Base-by-base conservation (phyloP, 2,797 vertebrate genomes). In the Kryptolebias ocellatus region DNA sequence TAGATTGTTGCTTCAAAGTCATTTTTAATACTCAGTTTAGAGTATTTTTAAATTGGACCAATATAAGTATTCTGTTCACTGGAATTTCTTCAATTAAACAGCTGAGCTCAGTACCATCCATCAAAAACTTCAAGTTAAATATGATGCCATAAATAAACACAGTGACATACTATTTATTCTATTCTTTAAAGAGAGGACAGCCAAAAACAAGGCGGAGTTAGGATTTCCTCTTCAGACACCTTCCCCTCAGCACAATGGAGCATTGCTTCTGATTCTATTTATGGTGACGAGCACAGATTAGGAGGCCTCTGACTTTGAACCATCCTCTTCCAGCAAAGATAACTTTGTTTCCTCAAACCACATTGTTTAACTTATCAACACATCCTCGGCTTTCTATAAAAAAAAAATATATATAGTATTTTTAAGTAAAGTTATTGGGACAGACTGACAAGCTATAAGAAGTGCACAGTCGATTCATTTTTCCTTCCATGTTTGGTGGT, bases 351-450 rank as follows among this genome's bases (percentile, higher is more conserved):
- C 80, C 74, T 76, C 78, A 50, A 82, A 77, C 78, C 59, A 24
- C 54, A 78, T 81, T 88, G 70, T 88, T 81, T 69, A 29, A 87
- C 55, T 77, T 78, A 82, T 81, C 85, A 55, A 67, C 60, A 37
- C 54, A 64, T 56, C 50, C 54, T 65, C 51, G 60, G 64, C 62
- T 70, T 69, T 60, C 20, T 24, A 24, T 24, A 24, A 24, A 24
- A 24, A 24, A 24, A 24, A 24, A 24, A 24, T n/a, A n/a, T n/a
- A n/a, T n/a, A n/a, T 27, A 54, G 45, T 46, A 29, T 66, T 71
- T 37, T 27, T 55, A 45, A 9, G 4, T 29, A 7, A 3, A 29
- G 51, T 20, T 55, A 24, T 17, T 29, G 34, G n/a, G 4, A 63
- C 11, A 46, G 45, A 59, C 15, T 2, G 17, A 20, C 54, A 17